A percentile compares a stretch with the other conserved stretches of the same genome.
Conservation (phyloP, 2,888 invertebrate species). For the Chrysopilus asiliformis region DNA sequence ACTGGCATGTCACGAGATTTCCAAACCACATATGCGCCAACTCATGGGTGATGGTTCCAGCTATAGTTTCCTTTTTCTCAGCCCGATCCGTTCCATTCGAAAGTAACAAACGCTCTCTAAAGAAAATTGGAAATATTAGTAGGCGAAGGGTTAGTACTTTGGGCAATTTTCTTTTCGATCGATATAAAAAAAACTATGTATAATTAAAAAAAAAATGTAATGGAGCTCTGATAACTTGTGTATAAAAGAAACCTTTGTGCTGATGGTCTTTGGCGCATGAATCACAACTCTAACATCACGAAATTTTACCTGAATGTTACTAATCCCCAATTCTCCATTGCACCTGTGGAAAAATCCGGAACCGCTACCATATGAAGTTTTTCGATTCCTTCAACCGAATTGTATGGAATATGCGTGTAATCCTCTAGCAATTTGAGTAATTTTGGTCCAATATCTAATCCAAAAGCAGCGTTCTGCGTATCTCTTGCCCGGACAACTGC, state of each 20-base stretch:
- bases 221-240: too few relatives aligned
- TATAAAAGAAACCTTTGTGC: conserved; percentile 44
- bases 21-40: conserved; percentile 57
- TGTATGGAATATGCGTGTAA: conserved; percentile 46
- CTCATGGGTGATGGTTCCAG: conserved; percentile 39
- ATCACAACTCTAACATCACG: conserved; percentile 56
- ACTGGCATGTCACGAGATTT: conserved; percentile 41
- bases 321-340: conserved; percentile 90
- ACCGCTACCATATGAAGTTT: conserved; percentile 79
- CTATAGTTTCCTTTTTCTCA: too few relatives aligned
- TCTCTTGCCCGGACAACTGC: conserved; percentile 55
- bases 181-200: too few relatives aligned
- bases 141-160: too few relatives aligned
- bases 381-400: conserved; percentile 39
- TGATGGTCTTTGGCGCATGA: too few relatives aligned
- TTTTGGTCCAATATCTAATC: conserved; percentile 44
- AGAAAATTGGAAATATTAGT: too few relatives aligned
- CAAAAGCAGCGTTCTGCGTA: conserved; percentile 55
- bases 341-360: conserved; percentile 69
- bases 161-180: too few relatives aligned
- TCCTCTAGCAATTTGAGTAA: conserved; percentile 40
- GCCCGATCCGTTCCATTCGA: too few relatives aligned
- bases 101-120: too few relatives aligned
- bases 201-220: too few relatives aligned
- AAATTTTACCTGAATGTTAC: conserved; percentile 65